Evolutionary conservation across 1,140 invertebrate species (phyloP), one percentile per base, ranked within the genome.

Genomic region (Calliphora vicina): DNA sequence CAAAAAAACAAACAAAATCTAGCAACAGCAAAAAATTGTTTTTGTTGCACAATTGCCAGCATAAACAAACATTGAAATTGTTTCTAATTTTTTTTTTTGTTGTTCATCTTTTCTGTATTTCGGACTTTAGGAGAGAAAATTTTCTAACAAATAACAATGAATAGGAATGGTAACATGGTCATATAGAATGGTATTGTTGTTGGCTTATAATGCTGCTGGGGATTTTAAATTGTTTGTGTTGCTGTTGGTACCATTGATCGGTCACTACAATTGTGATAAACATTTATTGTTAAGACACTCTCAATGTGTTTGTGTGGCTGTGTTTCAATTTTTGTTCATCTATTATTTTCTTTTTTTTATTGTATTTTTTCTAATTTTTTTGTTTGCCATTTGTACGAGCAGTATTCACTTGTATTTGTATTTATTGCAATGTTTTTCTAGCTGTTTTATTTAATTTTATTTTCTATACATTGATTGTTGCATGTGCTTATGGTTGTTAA

Each of bases 61-160:
- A 25, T 23, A 67, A 25, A 67, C n/a, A 67, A 67, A 67, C 61
- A 23, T 67, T 67, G n/a, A 23, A 67, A 67, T 67, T 67, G 61
- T 67, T 67, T 67, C 61, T 23, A 67, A 23, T 23, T 25, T 23
- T 57, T 17, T 57, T n/a, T 61, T 61, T 61, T 17, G 50, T 8
- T 57, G 3, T 57, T n/a, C 5, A 43, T 12, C 42, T 12, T 43
- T 43, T 43, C 1, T 61, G 50, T 61, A 0, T 61, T 67, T 17
- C 23, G 10, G 1, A 23, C n/a, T 20, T 67, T 67, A 5, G n/a
- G n/a, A 12, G 61, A 12, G 10, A 25, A 23, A 23, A 1, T 67
- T 67, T 67, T 67, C 61, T 67, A 67, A 67, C 61, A 67, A 67
- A 67, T 67, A 67, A 67, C 61, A 67, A 67, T 67, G 61, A 67